Conservation (phyloP, 2,113 vertebrate species). For the Gracilinanus agilis region DNA sequence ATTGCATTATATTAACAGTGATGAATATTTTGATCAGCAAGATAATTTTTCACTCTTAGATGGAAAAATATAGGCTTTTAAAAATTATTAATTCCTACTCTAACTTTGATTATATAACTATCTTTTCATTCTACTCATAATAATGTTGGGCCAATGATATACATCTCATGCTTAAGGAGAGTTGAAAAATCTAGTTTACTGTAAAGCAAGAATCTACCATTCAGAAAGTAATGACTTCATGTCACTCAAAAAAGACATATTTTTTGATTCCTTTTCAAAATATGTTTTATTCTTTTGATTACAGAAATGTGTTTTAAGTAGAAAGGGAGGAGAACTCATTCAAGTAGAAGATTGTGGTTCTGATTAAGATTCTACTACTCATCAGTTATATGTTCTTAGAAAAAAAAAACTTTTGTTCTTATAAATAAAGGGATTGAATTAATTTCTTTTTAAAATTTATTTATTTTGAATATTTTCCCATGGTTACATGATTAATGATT, state of each 20-base stretch:
- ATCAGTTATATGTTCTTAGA: neutral
- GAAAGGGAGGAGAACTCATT: neutral
- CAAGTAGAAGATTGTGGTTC: neutral
- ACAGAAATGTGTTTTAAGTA: neutral
- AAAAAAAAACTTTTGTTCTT: neutral
- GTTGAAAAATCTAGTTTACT: neutral
- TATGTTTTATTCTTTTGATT: neutral
- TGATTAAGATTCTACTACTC: neutral
- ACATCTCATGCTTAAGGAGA: neutral
- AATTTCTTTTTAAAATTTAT: neutral
- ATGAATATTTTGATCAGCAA: neutral
- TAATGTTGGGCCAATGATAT: neutral
- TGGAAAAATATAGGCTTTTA: neutral
- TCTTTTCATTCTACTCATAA: neutral
- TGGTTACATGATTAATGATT: too few species aligned
- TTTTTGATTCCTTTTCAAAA: neutral
- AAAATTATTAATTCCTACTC: neutral
- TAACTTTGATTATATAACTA: neutral
- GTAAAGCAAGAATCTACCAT: neutral
- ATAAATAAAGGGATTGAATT: neutral
- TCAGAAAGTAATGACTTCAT: neutral
- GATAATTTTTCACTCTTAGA: neutral
- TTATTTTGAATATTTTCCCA: too few species aligned
- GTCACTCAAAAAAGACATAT: neutral
- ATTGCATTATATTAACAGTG: neutral